Conservation (phyloP, 1,140 invertebrate species). For the Dermatophagoides farinae region DNA sequence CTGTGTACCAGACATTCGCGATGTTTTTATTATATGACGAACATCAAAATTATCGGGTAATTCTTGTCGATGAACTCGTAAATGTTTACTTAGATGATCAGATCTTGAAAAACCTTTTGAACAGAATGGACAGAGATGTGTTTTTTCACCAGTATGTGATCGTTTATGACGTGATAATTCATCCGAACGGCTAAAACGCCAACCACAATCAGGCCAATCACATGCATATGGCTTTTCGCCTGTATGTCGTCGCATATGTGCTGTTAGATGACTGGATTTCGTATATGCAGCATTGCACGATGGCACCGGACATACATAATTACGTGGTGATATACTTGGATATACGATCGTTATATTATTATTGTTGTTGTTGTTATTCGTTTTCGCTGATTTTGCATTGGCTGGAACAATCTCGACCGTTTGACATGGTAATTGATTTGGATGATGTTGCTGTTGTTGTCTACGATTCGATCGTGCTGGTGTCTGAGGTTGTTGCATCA, state of each 20-base stretch:
- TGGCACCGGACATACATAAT: slow-evolving; percentile 39
- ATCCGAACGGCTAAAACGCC: slow-evolving; percentile 70
- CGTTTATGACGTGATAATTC: slow-evolving; percentile 61
- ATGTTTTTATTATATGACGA: slow-evolving; percentile 2
- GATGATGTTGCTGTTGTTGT: neutral
- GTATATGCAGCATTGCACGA: slow-evolving; percentile 50
- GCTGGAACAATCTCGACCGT: neutral
- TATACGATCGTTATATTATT: slow-evolving; percentile 5
- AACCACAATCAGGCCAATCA: slow-evolving; percentile 73
- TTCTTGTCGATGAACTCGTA: slow-evolving; percentile 45
- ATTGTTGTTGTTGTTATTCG: neutral
- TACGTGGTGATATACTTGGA: slow-evolving; percentile 17
- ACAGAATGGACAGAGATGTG: slow-evolving; percentile 62
- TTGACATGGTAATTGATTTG: neutral
- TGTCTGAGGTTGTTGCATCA: neutral
- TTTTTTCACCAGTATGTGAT: slow-evolving; percentile 62
- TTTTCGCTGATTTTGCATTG: neutral
- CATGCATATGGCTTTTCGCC: slow-evolving; percentile 48
- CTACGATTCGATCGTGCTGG: neutral
- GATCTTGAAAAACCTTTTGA: slow-evolving; percentile 65
- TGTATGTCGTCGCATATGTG: slow-evolving; percentile 72
- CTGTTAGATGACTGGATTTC: slow-evolving; percentile 80
- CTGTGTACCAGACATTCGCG: neutral
- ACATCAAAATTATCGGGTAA: slow-evolving; percentile 15
- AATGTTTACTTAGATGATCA: slow-evolving; percentile 71